Percentiles rank a stretch among this genome's conserved stretches.
phyloP scores from a whole-genome alignment of 2,797 vertebrate species.

The Poecilia wingei region DNA sequence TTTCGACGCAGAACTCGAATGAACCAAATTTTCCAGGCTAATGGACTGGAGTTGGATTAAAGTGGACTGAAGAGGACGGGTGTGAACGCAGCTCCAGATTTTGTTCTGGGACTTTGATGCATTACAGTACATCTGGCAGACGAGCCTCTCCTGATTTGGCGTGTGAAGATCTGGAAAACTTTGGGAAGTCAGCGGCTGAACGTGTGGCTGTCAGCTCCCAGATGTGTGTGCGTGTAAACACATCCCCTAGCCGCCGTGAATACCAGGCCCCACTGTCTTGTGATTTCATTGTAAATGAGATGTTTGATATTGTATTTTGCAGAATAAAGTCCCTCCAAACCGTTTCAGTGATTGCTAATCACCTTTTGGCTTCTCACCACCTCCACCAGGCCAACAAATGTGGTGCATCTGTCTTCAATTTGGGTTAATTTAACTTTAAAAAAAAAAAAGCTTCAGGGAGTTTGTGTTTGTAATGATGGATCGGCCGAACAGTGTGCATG shows the following conservation, averaged over 20 bases:
- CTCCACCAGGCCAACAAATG: conserved; percentile 1
- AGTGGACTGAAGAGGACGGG: too few relatives aligned
- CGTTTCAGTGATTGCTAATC: not conserved
- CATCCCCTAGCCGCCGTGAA: too few relatives aligned
- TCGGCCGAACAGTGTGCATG: not conserved
- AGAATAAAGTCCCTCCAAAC: conserved; percentile 4
- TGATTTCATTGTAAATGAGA: not conserved
- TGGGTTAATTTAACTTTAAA: conserved; percentile 10
- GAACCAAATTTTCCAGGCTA: too few relatives aligned
- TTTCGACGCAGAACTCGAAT: too few relatives aligned
- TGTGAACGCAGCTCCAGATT: not conserved
- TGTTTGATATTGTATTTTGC: not conserved
- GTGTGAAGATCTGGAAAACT: conserved; percentile 10
- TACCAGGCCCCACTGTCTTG: not conserved
- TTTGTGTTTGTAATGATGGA: not conserved
- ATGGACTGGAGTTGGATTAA: too few relatives aligned
- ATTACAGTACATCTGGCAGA: not conserved
- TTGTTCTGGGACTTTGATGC: not conserved
- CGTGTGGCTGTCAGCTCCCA: conserved; percentile 32
- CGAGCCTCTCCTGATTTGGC: not conserved
- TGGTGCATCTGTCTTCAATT: conserved; percentile 8
- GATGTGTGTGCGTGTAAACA: conserved; percentile 39
- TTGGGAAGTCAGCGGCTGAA: conserved; percentile 7
- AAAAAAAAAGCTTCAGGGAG: not conserved
- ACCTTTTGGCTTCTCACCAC: not conserved